Percentiles rank a stretch among this genome's conserved stretches.
phyloP scores from a whole-genome alignment of 2,113 vertebrate species.

The Donacobius atricapilla region DNA sequence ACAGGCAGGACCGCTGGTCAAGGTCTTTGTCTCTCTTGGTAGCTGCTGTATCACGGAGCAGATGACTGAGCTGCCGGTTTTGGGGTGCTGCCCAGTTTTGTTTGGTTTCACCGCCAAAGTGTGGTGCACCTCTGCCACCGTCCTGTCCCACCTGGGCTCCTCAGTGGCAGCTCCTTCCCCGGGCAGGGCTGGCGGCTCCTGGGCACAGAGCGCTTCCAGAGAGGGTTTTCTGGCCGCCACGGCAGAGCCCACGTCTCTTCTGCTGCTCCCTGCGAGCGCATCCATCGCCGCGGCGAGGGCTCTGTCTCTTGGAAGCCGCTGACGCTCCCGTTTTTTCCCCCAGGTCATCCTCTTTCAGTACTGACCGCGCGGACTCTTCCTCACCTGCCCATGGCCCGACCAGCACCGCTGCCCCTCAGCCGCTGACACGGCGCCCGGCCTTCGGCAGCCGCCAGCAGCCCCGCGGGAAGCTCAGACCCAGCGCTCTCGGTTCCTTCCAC shows the following conservation, averaged over 20 bases:
- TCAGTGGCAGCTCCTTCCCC: rapidly evolving
- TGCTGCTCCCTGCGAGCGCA: rapidly evolving
- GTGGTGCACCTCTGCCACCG: not conserved
- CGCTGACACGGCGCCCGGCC: slow-evolving; percentile 59
- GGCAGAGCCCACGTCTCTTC: rapidly evolving
- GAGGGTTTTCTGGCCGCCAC: not conserved
- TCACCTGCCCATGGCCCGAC: slow-evolving; percentile 81
- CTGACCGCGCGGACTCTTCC: slow-evolving; percentile 82
- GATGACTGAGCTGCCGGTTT: rapidly evolving
- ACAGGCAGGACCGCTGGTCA: rapidly evolving
- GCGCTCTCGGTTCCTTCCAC: not conserved
- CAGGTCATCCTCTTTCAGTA: slow-evolving; percentile 95
- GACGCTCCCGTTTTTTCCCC: not conserved
- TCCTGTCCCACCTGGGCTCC: rapidly evolving
- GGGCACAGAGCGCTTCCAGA: not conserved
- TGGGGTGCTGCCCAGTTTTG: rapidly evolving
- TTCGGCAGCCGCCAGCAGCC: not conserved
- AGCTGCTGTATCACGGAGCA: not conserved
- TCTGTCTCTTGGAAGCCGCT: not conserved
- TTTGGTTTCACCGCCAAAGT: rapidly evolving
- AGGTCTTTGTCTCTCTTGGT: not conserved
- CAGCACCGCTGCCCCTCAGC: slow-evolving; percentile 84
- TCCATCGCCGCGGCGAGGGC: rapidly evolving
- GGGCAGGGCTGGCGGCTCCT: not conserved
- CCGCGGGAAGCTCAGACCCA: not conserved